phyloP scores from a whole-genome alignment of 2,113 vertebrate genomes.

The Pseudorhombus dupliciocellatus region DNA sequence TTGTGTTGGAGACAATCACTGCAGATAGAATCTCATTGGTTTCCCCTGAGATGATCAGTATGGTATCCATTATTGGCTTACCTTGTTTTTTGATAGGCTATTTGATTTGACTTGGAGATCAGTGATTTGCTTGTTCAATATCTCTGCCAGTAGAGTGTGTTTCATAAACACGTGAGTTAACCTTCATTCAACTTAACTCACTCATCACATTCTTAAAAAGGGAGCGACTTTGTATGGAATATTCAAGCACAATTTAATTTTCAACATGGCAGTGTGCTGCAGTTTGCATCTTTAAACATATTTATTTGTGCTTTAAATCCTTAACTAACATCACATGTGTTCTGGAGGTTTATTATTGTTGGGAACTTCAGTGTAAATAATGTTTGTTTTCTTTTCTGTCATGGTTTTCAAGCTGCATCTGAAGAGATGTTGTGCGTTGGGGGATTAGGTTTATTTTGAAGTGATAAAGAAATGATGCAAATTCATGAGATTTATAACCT shows the following conservation, averaged over 20 bases:
- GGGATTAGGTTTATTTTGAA: constrained; percentile 10
- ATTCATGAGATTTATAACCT: constrained; percentile 29
- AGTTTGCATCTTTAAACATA: constrained; percentile 33
- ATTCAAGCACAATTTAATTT: constrained; percentile 14
- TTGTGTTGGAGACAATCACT: constrained; percentile 58
- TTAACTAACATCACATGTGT: constrained; percentile 11
- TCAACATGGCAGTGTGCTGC: constrained; percentile 11
- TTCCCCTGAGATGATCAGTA: constrained; percentile 5
- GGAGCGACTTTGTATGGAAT: constrained; percentile 7
- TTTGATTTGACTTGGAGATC: not conserved
- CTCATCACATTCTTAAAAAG: constrained; percentile 26
- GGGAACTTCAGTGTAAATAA: not conserved
- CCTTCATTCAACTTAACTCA: not conserved
- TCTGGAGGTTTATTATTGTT: constrained; percentile 1
- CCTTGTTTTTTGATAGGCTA: not conserved
- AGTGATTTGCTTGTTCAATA: constrained; percentile 1
- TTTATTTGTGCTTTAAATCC: constrained; percentile 57
- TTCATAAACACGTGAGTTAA: not conserved
- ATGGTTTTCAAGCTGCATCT: constrained; percentile 7
- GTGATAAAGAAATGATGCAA: constrained; percentile 2
- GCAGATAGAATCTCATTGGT: constrained; percentile 17
- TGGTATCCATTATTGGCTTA: not conserved
- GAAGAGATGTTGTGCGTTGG: not conserved
- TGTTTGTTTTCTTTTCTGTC: constrained; percentile 26
- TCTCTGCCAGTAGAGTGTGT: not conserved